Conservation (phyloP, 2,888 invertebrate genomes). For the Ennomos fuscantarius region DNA sequence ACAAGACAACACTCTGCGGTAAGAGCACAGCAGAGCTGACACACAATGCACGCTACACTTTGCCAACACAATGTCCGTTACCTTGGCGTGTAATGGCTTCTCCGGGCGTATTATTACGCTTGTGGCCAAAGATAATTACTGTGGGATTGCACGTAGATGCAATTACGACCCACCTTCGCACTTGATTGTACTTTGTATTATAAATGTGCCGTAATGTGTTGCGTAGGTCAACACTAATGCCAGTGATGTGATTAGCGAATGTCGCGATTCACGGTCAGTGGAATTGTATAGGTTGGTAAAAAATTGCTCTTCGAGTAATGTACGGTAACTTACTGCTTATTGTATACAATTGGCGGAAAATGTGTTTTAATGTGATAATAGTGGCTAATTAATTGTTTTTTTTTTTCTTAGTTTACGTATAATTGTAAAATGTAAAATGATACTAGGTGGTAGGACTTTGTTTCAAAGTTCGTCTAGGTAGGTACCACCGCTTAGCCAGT, state of each 20-base stretch:
- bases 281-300: background rate
- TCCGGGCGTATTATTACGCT: constrained; percentile 63
- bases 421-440: too few species aligned
- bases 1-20: too few species aligned
- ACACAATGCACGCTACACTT: constrained; percentile 5
- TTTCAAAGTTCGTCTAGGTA: too few species aligned
- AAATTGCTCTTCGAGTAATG: background rate
- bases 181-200: constrained; percentile 47
- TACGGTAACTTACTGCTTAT: background rate
- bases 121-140: constrained; percentile 72
- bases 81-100: constrained; percentile 62
- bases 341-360: background rate
- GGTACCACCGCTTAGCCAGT: too few species aligned
- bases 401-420: too few species aligned
- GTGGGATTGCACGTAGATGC: constrained; percentile 72
- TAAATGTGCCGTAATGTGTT: constrained; percentile 11
- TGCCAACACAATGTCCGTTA: constrained; percentile 45
- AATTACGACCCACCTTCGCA: constrained; percentile 59
- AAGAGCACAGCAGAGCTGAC: too few species aligned
- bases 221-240: constrained; percentile 13
- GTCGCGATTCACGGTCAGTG: constrained; percentile 7
- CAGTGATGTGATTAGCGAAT: constrained; percentile 14
- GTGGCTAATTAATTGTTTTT: too few species aligned
- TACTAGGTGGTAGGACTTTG: too few species aligned
- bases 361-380: too few species aligned